phyloP scores from a whole-genome alignment of 1,140 invertebrate species.

The Neodiprion fabricii region DNA sequence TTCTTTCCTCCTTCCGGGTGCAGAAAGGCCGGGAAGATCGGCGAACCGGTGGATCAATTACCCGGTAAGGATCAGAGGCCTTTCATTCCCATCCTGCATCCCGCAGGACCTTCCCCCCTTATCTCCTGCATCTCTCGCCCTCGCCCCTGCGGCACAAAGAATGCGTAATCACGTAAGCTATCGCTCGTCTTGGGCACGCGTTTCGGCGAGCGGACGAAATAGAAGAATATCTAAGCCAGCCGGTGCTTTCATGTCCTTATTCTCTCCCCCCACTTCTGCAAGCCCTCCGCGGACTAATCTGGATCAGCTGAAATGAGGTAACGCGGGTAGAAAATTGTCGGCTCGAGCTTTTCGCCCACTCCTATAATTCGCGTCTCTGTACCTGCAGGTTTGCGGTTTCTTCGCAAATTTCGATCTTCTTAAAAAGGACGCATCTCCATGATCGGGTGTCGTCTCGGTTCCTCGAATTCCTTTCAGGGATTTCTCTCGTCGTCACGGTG shows the following conservation, averaged over 20 bases:
- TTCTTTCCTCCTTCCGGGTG: not conserved
- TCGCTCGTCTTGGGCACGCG: not conserved
- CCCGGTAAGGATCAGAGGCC: conserved; percentile 19
- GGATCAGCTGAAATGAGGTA: conserved; percentile 28
- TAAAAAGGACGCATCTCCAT: not conserved
- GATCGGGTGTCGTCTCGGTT: not conserved
- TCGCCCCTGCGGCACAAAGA: conserved; percentile 4
- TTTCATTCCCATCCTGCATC: conserved; percentile 10
- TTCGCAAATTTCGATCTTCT: too few species aligned
- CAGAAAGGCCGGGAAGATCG: not conserved
- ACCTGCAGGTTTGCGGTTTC: too few species aligned
- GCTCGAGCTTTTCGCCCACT: not conserved
- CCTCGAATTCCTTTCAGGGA: too few species aligned
- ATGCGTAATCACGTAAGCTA: conserved; percentile 7
- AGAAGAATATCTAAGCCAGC: conserved; percentile 21
- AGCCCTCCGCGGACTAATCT: conserved; percentile 27
- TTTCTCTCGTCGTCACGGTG: too few species aligned
- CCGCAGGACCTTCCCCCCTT: conserved; percentile 2
- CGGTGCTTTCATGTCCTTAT: not conserved
- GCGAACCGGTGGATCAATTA: conserved; percentile 11
- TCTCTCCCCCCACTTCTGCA: not conserved
- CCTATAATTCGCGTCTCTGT: too few species aligned
- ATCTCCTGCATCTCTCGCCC: not conserved
- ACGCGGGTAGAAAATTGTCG: conserved; percentile 18
- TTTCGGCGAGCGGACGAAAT: not conserved